Base-by-base conservation (phyloP, 2,113 vertebrate genomes). In the Odontesthes bonariensis region DNA sequence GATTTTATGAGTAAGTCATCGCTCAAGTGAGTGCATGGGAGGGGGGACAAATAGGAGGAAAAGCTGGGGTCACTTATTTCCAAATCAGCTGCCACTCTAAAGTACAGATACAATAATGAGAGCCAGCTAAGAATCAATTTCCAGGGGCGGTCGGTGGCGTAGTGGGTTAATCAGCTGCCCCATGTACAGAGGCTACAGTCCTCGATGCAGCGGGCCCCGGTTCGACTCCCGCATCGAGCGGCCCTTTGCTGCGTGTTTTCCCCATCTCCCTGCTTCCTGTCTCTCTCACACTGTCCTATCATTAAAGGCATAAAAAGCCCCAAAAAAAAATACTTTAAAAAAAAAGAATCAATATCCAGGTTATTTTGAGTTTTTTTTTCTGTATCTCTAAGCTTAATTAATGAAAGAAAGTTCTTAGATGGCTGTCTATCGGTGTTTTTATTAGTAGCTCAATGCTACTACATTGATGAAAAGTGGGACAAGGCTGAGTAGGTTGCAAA, bases 381-480 rank as follows among this genome's bases (percentile, higher is more conserved):
- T 69, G 10, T 8, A 27, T 61, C 62, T 86, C 77, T 47, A 67
- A 67, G 38, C 17, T 53, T 63, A 88, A 88, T 91, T 91, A 90
- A 88, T 79, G 73, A 86, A 81, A 79, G 79, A 19, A 1, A 72
- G 40, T n/a, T 33, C 23, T 22, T 58, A 54, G 27, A 77, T 79
- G 83, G 84, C 85, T 71, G 75, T 89, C 79, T 49, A 73, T 85
- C 78, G 74, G 52, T 46, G 65, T 55, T 78, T 81, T 71, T 67
- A 63, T 61, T 71, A 13, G 42, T 49, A 69, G 75, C 27, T 38
- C 69, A 1, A 5, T 20, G 27, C n/a, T 1, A 35, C 49, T 57
- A 70, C 27, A 27, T 3, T 13, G 75, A 69, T 27, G 20, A 58
- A 42, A 83, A 58, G 68, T 69, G 59, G 40, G 47, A 75, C 79